Base-by-base conservation (phyloP, 2,888 invertebrate genomes). In the Ormyrus rosae region DNA sequence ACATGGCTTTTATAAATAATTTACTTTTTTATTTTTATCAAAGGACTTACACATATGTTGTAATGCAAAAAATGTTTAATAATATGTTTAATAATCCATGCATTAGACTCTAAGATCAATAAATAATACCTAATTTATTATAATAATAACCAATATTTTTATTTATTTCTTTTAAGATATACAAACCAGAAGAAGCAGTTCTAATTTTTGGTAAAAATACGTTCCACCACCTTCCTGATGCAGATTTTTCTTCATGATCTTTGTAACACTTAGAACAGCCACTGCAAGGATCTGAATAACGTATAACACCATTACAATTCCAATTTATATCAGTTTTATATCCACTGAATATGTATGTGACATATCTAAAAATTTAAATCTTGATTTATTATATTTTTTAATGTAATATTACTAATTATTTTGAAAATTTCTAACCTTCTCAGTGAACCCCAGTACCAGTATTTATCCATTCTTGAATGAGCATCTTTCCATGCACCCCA, bases 401-500 rank as follows among this genome's bases (percentile, higher is more conserved):
- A 55, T 61, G 10, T 10, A 48, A 45, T 46, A 11, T 74, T 19
- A 56, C 68, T 10, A 11, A 78, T 69, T 34, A 34, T 58, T 51
- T 50, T 63, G 53, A 34, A 63, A 71, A 71, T 83, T 68, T 55
- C 13, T 51, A 63, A 90, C 90, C 86, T 94, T 87, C 95, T 93
- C 0, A 97, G 90, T 0, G 94, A 92, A 3, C 97, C 97, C 91
- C 95, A 95, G 86, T 97, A 95, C 97, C 98, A 98, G 90, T 98
- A 98, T 91, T 95, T 96, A 83, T 96, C 95, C 86, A 93, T 94
- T 83, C 92, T 93, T 0, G 94, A 93, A 78, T 94, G 91, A 0
- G 96, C 95, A 90, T 98, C 97, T 85, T 96, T 93, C 89, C 95
- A 95, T 0, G 95, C 94, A 5, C 98, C 98, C 95, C 97, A 97